phyloP scores from a whole-genome alignment of 2,888 invertebrate genomes.

The Agrypnus murinus region DNA sequence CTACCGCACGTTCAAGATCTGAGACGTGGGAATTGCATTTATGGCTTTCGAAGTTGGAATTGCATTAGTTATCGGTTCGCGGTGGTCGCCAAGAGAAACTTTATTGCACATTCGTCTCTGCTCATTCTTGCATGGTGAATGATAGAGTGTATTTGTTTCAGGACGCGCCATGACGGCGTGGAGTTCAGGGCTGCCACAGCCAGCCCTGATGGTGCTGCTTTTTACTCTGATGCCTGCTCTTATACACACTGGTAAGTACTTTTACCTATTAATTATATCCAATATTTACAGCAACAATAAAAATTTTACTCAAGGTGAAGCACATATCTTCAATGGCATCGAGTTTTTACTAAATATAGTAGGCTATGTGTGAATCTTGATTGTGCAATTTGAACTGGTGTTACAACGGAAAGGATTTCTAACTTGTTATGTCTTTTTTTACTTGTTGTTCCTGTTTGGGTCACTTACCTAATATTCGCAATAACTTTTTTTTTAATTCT shows the following conservation, averaged over 20 bases:
- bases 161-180: constrained; percentile 76
- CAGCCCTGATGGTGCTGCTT: constrained; percentile 65
- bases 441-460: constrained; percentile 39
- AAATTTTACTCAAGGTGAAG: constrained; percentile 31
- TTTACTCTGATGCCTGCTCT: constrained; percentile 59
- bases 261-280: not conserved
- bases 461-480: constrained; percentile 43
- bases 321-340: constrained; percentile 25
- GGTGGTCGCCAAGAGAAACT: constrained; percentile 46
- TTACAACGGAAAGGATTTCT: constrained; percentile 30
- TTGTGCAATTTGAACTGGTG: constrained; percentile 38
- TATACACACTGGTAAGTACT: constrained; percentile 66
- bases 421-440: constrained; percentile 25
- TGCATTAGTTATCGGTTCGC: constrained; percentile 52
- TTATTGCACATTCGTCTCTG: constrained; percentile 51
- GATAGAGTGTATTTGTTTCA: constrained; percentile 64
- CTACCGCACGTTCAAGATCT: constrained; percentile 44
- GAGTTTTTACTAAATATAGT: constrained; percentile 30
- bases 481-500: constrained; percentile 12
- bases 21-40: constrained; percentile 52
- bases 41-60: constrained; percentile 49
- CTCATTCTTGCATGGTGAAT: constrained; percentile 50
- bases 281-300: no score
- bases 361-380: constrained; percentile 35
- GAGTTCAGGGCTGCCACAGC: constrained; percentile 72